phyloP scores from a whole-genome alignment of 2,113 vertebrate genomes.

The Ginglymostoma cirratum region DNA sequence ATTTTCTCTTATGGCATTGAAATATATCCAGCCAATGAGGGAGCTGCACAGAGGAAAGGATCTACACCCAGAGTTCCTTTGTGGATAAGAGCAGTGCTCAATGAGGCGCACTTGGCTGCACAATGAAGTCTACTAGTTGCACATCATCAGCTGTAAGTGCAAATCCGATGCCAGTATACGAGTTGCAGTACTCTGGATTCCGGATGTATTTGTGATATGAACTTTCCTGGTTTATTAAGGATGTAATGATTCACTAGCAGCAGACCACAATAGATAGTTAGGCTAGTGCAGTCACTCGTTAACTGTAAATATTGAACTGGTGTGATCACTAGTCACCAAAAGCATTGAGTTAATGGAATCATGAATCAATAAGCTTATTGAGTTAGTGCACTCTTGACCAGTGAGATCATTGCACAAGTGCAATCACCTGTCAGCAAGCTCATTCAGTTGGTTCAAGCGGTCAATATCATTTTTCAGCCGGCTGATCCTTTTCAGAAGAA shows the following conservation, averaged over 20 bases:
- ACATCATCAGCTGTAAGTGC: background rate
- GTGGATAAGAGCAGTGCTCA: background rate
- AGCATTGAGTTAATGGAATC: conserved; percentile 17
- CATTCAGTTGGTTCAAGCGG: background rate
- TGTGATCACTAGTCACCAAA: background rate
- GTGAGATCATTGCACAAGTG: conserved; percentile 7
- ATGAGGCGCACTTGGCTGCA: background rate
- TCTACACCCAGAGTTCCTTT: background rate
- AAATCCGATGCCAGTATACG: background rate
- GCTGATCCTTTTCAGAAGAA: background rate
- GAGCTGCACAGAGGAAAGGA: background rate
- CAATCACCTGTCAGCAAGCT: background rate
- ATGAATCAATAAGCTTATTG: background rate
- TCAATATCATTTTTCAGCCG: conserved; percentile 9
- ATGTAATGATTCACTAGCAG: background rate
- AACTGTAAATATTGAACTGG: background rate
- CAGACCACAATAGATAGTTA: background rate
- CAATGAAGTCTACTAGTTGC: background rate
- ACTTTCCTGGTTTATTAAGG: background rate
- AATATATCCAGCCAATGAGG: background rate
- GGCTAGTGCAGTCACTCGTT: background rate
- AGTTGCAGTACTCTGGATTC: background rate
- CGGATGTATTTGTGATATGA: background rate
- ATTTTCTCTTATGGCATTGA: background rate
- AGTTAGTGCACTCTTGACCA: background rate